Conservation (phyloP, 2,113 vertebrate species). For the Phaethon lepturus region DNA sequence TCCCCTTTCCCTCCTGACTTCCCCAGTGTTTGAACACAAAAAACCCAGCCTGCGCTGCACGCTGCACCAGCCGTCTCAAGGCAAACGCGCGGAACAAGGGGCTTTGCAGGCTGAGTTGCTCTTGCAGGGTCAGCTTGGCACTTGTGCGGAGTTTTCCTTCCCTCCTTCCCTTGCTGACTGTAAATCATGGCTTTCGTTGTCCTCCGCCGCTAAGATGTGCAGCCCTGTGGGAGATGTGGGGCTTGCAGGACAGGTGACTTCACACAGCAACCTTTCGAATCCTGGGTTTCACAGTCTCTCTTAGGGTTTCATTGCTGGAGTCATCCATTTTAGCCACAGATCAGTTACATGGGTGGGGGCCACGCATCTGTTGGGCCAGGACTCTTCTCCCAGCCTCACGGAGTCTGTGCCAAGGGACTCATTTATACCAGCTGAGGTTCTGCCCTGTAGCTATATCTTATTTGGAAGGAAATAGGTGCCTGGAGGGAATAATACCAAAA, state of each 20-base stretch:
- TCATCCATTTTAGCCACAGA: not conserved
- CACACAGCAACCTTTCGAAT: not conserved
- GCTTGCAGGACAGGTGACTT: not conserved
- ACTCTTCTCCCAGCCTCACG: not conserved
- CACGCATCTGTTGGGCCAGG: not conserved
- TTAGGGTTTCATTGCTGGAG: not conserved
- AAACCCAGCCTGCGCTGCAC: not conserved
- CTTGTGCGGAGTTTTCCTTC: not conserved
- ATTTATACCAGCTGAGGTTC: not conserved
- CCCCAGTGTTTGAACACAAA: not conserved
- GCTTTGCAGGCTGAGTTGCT: not conserved
- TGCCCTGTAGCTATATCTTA: not conserved
- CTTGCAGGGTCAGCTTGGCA: not conserved
- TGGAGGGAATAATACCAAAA: not conserved
- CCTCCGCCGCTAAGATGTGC: not conserved
- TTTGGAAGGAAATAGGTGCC: not conserved
- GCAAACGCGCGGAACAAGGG: fast-evolving
- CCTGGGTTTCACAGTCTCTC: not conserved
- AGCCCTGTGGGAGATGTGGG: not conserved
- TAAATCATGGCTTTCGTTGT: not conserved
- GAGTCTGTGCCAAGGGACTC: not conserved
- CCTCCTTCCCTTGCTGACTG: not conserved
- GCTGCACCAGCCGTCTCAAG: not conserved
- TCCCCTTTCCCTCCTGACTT: not conserved
- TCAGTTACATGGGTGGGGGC: not conserved